phyloP scores from a whole-genome alignment of 2,888 invertebrate genomes.

The Drosophila flavopinicola region DNA sequence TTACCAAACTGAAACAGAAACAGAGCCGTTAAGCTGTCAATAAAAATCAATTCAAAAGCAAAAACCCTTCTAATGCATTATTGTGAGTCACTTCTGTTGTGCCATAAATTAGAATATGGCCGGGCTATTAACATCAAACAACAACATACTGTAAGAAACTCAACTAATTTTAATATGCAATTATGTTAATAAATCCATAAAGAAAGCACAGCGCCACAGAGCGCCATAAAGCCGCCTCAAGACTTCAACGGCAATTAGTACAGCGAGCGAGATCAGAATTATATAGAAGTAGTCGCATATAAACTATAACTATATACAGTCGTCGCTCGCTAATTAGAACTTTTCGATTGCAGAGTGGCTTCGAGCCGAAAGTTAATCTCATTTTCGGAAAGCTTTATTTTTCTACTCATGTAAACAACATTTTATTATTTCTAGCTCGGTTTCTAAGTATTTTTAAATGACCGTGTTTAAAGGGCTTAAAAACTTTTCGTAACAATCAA shows the following conservation, averaged over 20 bases:
- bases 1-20: constrained; percentile 3
- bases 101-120: constrained; percentile 68
- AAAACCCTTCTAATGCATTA: constrained; percentile 40
- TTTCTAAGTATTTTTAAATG: no score
- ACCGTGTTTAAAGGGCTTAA: no score
- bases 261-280: constrained; percentile 22
- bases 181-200: constrained; percentile 77
- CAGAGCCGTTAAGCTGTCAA: constrained; percentile 7
- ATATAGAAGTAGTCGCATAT: constrained; percentile 9
- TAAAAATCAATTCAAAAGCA: constrained; percentile 13
- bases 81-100: constrained; percentile 42
- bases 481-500: no score
- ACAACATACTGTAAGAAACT: constrained; percentile 43
- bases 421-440: no score
- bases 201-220: constrained; percentile 62
- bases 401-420: no score
- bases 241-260: constrained; percentile 61
- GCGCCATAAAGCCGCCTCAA: constrained; percentile 58
- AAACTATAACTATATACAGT: neutral
- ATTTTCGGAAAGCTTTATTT: no score
- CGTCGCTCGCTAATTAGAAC: neutral
- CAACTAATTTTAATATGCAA: constrained; percentile 65
- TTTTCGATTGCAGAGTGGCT: no score
- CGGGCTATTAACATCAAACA: constrained; percentile 45
- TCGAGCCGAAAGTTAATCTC: no score